phyloP scores from a whole-genome alignment of 2,797 vertebrate genomes.

The Micropoecilia bifurca region DNA sequence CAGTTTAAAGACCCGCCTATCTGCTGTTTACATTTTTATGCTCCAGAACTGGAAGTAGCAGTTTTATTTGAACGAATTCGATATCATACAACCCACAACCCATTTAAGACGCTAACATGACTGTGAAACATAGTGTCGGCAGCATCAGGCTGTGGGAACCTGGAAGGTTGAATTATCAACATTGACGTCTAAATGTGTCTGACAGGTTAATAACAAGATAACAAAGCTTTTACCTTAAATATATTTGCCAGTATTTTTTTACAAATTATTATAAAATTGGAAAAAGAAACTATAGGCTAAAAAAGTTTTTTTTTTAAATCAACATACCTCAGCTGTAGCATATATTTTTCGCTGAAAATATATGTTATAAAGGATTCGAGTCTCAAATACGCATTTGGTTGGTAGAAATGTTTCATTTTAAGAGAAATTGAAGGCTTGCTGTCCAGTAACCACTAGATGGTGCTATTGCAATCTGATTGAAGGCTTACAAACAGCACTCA shows the following conservation, averaged over 20 bases:
- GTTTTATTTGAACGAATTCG: background rate
- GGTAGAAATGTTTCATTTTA: background rate
- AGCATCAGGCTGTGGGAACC: background rate
- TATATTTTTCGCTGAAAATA: background rate
- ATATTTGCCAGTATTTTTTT: background rate
- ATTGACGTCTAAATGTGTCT: background rate
- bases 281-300: background rate
- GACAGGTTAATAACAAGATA: background rate
- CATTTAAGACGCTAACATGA: background rate
- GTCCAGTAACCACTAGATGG: conserved; percentile 45
- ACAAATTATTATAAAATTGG: background rate
- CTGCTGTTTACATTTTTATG: background rate
- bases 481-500: background rate
- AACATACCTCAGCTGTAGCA: background rate
- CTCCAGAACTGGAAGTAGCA: background rate
- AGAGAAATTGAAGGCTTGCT: too few relatives aligned
- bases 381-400: background rate
- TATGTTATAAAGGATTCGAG: background rate
- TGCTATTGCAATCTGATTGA: conserved; percentile 5
- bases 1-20: conserved; percentile 19
- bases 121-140: background rate
- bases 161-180: background rate
- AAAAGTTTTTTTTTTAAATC: background rate
- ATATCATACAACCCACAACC: too few relatives aligned
- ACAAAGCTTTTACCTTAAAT: background rate